These are phyloP conservation scores for Indicator indicator DNA, from an alignment of 2,113 vertebrate species.

Conservation along the genomic window DNA sequence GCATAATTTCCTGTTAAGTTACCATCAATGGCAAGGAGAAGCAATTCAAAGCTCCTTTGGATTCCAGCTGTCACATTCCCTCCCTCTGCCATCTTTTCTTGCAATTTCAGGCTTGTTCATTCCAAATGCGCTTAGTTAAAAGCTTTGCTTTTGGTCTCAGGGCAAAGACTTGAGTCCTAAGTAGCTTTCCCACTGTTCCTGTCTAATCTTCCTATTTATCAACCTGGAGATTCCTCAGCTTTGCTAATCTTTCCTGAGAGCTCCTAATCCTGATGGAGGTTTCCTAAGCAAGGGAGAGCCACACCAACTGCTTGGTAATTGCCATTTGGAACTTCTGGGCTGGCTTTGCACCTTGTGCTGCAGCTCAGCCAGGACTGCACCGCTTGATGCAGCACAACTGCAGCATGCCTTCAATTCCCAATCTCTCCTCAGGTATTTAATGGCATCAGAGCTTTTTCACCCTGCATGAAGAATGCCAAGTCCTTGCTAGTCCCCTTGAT, in stretches of 20 bases:
- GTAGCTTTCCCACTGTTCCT: constrained; percentile 38
- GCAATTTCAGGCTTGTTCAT: constrained; percentile 34
- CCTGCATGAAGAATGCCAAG: not conserved
- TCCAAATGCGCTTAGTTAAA: constrained; percentile 49
- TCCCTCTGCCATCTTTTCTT: constrained; percentile 30
- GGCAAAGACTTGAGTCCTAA: constrained; percentile 41
- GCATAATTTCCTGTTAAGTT: not conserved
- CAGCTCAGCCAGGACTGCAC: not conserved
- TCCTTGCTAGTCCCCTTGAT: not conserved
- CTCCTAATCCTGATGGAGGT: constrained; percentile 34
- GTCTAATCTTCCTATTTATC: constrained; percentile 67
- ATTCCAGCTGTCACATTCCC: constrained; percentile 45
- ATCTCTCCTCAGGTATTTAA: not conserved
- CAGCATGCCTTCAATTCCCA: not conserved
- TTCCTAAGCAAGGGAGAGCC: constrained; percentile 50
- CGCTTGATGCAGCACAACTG: not conserved
- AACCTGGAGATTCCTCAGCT: constrained; percentile 40
- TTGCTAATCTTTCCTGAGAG: constrained; percentile 46
- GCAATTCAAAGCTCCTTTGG: constrained; percentile 44
- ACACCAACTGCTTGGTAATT: constrained; percentile 53
- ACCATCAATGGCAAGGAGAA: not conserved
- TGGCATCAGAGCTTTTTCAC: fast-evolving
- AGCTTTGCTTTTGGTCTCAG: constrained; percentile 16
- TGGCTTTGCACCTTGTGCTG: constrained; percentile 47
- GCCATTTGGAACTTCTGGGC: constrained; percentile 50